phyloP scores from a whole-genome alignment of 2,888 invertebrate genomes.

The Xylota segnis region DNA sequence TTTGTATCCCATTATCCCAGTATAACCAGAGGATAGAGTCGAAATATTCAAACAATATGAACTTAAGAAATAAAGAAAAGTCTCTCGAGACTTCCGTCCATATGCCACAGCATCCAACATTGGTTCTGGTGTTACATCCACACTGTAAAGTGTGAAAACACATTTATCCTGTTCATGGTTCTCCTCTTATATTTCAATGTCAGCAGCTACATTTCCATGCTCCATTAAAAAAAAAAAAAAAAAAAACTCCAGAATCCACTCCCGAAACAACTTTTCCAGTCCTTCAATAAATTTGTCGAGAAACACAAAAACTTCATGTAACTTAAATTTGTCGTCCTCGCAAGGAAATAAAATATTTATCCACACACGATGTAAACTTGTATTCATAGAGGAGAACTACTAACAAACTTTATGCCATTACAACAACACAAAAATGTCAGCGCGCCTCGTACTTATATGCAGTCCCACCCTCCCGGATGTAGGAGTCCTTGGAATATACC shows the following conservation, averaged over 20 bases:
- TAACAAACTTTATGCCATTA: slow-evolving; percentile 39
- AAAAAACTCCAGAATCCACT: slow-evolving; percentile 26
- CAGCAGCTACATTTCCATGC: slow-evolving; percentile 26
- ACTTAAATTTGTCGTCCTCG: slow-evolving; percentile 7
- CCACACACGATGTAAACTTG: slow-evolving; percentile 20
- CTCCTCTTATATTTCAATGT: slow-evolving; percentile 7
- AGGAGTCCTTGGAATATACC: slow-evolving; percentile 38
- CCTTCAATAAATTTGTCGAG: slow-evolving; percentile 29
- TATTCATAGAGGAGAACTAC: slow-evolving; percentile 17
- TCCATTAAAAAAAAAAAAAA: slow-evolving; percentile 36
- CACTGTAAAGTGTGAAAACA: no score
- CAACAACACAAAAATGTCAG: slow-evolving; percentile 28
- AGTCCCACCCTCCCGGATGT: background rate
- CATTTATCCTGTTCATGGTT: background rate
- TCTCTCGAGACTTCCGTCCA: no score
- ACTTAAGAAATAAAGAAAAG: no score
- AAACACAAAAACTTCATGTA: background rate
- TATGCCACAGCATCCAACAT: no score
- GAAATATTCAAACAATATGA: no score
- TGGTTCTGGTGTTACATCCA: no score
- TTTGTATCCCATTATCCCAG: no score
- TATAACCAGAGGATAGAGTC: no score
- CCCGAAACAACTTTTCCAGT: slow-evolving; percentile 13
- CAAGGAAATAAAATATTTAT: slow-evolving; percentile 32
- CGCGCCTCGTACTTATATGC: background rate